Percentiles rank a stretch among this genome's conserved stretches.
These are phyloP conservation scores for Liodrosophila aerea DNA, from an alignment of 2,888 invertebrate species.

Conservation along the genomic window DNA sequence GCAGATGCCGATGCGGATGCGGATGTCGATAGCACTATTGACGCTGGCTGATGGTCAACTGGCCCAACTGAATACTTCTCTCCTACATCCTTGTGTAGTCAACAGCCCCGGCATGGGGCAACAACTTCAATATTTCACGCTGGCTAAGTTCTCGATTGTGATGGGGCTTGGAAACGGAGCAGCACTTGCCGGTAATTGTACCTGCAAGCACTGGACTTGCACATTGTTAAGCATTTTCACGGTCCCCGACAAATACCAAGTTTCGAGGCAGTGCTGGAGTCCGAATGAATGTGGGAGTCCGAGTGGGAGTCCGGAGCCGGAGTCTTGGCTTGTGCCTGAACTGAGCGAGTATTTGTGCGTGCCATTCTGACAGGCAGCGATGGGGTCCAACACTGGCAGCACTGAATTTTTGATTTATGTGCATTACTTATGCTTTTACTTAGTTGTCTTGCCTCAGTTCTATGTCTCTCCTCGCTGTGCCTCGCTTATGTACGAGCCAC, in stretches of 20 bases:
- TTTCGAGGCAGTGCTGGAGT: not conserved
- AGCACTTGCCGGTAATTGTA: slow-evolving; percentile 70
- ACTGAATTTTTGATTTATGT: slow-evolving; percentile 82
- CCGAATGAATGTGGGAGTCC: not conserved
- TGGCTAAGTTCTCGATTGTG: slow-evolving; percentile 71
- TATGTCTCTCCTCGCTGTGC: slow-evolving; percentile 15
- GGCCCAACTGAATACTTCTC: no score
- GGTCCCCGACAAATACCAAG: slow-evolving; percentile 20
- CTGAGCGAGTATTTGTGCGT: slow-evolving; percentile 76
- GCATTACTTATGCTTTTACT: slow-evolving; percentile 79
- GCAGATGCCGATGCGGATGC: slow-evolving; percentile 57
- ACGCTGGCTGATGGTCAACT: not conserved
- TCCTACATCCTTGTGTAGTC: not conserved
- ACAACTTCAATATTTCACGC: slow-evolving; percentile 73
- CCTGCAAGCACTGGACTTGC: slow-evolving; percentile 56
- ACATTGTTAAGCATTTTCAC: slow-evolving; percentile 67
- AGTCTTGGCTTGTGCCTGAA: slow-evolving; percentile 2
- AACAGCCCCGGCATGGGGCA: not conserved
- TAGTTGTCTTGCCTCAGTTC: slow-evolving; percentile 58
- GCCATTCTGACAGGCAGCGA: slow-evolving; percentile 71
- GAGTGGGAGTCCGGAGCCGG: not conserved
- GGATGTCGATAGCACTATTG: not conserved
- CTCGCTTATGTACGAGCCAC: slow-evolving; percentile 64
- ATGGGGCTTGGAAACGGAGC: slow-evolving; percentile 30
- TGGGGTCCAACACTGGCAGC: slow-evolving; percentile 53